These are phyloP conservation scores for Heterotilapia buettikoferi DNA, from an alignment of 2,113 vertebrate genomes.

Conservation along the genomic window DNA sequence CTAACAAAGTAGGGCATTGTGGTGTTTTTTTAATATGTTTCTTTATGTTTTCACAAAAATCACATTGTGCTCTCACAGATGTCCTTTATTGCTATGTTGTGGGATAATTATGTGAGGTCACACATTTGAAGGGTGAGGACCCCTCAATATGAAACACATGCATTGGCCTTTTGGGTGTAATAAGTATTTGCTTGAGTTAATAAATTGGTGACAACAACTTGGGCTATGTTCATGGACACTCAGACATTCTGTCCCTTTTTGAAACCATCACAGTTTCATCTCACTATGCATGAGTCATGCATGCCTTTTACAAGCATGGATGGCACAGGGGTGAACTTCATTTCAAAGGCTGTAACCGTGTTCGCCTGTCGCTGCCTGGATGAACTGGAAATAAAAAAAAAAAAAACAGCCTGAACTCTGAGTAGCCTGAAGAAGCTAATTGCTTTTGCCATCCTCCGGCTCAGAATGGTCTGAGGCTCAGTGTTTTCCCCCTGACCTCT, in stretches of 20 bases:
- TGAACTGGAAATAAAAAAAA: conserved; percentile 25
- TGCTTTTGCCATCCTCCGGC: conserved; percentile 37
- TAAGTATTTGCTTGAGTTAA: conserved; percentile 18
- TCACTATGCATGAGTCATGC: conserved; percentile 14
- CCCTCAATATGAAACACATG: conserved; percentile 39
- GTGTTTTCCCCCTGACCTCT: conserved; percentile 5
- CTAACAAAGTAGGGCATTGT: not conserved
- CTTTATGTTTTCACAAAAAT: not conserved
- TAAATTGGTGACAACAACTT: conserved; percentile 17
- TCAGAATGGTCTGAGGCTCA: not conserved
- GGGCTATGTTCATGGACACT: not conserved
- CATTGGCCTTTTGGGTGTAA: conserved; percentile 19
- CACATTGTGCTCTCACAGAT: conserved; percentile 6
- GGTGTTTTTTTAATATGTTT: not conserved
- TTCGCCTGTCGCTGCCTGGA: conserved; percentile 1
- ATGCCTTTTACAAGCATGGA: conserved; percentile 5
- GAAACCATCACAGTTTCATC: not conserved
- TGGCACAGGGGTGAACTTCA: conserved; percentile 39
- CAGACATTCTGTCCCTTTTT: not conserved
- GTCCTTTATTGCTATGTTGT: conserved; percentile 33
- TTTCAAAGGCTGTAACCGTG: conserved; percentile 21
- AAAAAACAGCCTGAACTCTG: conserved; percentile 29
- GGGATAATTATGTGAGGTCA: conserved; percentile 33
- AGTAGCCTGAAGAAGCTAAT: conserved; percentile 33
- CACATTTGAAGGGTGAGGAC: conserved; percentile 27